Base-by-base conservation (phyloP, 2,888 invertebrate species). In the Arrhopalites spinosus region DNA sequence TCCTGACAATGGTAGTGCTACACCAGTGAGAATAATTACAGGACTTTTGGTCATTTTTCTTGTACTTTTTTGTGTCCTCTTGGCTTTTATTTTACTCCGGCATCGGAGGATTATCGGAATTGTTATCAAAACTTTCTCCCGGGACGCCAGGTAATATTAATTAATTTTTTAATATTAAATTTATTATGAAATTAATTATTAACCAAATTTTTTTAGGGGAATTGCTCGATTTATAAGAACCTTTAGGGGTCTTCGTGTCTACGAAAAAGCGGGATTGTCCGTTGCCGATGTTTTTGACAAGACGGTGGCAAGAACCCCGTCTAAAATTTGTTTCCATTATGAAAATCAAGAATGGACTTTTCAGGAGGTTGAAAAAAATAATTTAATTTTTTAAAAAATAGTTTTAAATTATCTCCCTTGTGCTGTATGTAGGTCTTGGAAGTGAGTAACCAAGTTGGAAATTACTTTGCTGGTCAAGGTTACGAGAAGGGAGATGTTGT, bases 401-500 rank as follows among this genome's bases (percentile, higher is more conserved):
- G 15, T 45, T 15, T 11, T 45, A 11, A 15, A 45, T 15, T 15
- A 45, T 15, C 45, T 45, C 15, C 15, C 45, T 45, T 45, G 45
- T 45, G 15, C 15, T 45, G 7, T 45, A 45, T 45, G 7, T 15
- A 93, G 93, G 88, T 94, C 1, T 94, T 95, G 84, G 93, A 94
- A 81, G 92, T 90, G 85, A 93, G 94, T 83, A 92, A 95, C 84
- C 91, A 92, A 81, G 89, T 94, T 17, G 92, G 94, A 5, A 92
- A 93, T 69, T 88, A 91, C 13, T 92, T 96, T 83, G 90, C 90
- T 83, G 89, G 89, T 0, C 90, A 91, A 79, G 95, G 95, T 17
- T 92, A 92, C 81, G 90, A 91, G 82, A 91, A 92, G 79, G 97
- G 96, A 0, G 95, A 98, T 85, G 90, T 91, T 0, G 92, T 98